A percentile compares a stretch with the other conserved stretches of the same genome.
These are phyloP conservation scores for Ara ararauna DNA, from an alignment of 2,797 vertebrate genomes.

Conservation along the genomic window DNA sequence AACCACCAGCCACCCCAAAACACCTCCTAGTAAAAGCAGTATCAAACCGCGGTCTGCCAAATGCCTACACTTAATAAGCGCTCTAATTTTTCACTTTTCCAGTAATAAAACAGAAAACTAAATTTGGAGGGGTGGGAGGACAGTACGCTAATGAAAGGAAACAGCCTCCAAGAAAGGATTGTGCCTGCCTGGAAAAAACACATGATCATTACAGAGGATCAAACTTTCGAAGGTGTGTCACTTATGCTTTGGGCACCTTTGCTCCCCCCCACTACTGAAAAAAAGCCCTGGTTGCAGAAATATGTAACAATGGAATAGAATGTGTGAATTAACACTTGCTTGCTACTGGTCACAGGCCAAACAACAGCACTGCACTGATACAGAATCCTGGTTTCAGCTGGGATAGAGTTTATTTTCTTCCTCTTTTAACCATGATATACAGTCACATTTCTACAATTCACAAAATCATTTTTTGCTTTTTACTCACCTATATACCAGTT, in stretches of 20 bases:
- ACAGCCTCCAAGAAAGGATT: neutral
- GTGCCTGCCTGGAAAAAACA: neutral
- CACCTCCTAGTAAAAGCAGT: neutral
- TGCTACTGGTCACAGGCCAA: neutral
- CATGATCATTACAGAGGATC: neutral
- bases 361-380: neutral
- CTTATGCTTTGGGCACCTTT: neutral
- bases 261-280: neutral
- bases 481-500: neutral
- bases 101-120: neutral
- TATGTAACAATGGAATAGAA: neutral
- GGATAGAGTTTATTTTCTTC: neutral
- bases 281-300: neutral
- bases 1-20: neutral
- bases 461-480: neutral
- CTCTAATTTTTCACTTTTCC: neutral
- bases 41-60: neutral
- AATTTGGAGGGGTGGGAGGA: neutral
- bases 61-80: neutral
- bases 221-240: neutral
- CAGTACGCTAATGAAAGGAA: neutral
- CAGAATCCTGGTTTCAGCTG: neutral
- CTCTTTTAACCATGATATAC: neutral
- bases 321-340: neutral
- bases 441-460: neutral